Conservation (phyloP, 2,888 invertebrate genomes). For the Orchestes rusci region DNA sequence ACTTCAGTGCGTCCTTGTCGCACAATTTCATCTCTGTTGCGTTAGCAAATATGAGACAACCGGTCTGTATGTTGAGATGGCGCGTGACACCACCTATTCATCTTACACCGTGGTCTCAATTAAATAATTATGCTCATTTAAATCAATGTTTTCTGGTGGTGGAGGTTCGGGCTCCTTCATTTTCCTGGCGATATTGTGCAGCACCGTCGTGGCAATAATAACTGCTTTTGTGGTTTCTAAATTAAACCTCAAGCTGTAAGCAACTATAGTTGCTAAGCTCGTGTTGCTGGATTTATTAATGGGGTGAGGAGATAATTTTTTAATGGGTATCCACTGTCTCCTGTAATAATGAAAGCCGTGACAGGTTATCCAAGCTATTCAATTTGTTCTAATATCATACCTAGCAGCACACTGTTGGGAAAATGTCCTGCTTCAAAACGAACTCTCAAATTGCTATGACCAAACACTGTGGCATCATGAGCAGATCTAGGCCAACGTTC, state of each 20-base stretch:
- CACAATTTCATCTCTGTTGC: too few species aligned
- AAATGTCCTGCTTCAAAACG: slow-evolving; percentile 15
- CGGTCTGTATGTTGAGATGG: too few species aligned
- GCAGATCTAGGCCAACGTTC: slow-evolving; percentile 24
- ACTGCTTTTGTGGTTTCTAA: slow-evolving; percentile 5
- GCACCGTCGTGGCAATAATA: slow-evolving; percentile 15
- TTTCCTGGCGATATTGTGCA: slow-evolving; percentile 10
- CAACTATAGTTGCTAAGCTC: slow-evolving; percentile 5
- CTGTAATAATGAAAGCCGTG: too few species aligned
- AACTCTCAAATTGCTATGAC: slow-evolving; percentile 5
- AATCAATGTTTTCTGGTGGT: slow-evolving; percentile 12
- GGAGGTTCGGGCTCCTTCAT: slow-evolving; percentile 10
- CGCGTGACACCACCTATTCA: too few species aligned
- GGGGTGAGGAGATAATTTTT: background rate
- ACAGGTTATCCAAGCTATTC: too few species aligned
- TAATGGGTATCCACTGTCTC: too few species aligned
- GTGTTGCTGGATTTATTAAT: background rate
- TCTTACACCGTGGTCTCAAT: too few species aligned
- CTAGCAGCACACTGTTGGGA: slow-evolving; percentile 9
- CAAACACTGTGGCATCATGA: slow-evolving; percentile 25
- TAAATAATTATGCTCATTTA: background rate
- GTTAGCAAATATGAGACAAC: too few species aligned
- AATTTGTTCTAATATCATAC: too few species aligned
- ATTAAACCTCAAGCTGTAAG: slow-evolving; percentile 13
- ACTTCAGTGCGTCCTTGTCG: too few species aligned